Base-by-base conservation (phyloP, 1,140 invertebrate species). In the Drosophila arawakana region DNA sequence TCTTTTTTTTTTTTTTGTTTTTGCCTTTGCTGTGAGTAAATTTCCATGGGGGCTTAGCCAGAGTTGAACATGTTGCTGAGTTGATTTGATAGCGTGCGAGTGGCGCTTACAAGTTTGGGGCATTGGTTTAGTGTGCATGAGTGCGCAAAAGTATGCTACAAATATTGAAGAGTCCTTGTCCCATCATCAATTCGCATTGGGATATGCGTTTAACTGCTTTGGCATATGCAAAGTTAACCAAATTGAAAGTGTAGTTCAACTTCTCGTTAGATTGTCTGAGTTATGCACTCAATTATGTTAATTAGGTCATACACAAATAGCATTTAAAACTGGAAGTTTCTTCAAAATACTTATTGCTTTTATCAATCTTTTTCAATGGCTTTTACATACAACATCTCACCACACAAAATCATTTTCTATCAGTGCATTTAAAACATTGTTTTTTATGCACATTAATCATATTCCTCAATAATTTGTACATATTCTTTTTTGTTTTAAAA, bases 41-140 rank as follows among this genome's bases (percentile, higher is more conserved):
- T 86, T 86, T 86, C 82, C 82, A 86, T 86, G 80, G 82, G 82
- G 82, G 73, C 81, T 80, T 61, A 63, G 73, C 65, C 39, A 35
- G 41, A 50, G 65, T 65, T 67, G 71, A 59, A 67, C 75, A 66
- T 43, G 75, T 66, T 76, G 57, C 74, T 78, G 75, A 79, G 80
- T 74, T 83, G 76, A 86, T 79, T 85, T 85, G 63, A 49, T 61
- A 49, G 72, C 50, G 66, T 61, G 72, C 58, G 65, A 68, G 55
- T 60, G 57, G n/a, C 57, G 71, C 47, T 69, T 55, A 69, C 57
- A 57, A 69, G 49, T 70, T 30, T 57, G 74, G 67, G 59, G 76
- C 75, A 63, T 76, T 76, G 72, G 66, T 62, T 74, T 61, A 47
- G 57, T 21, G 6, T 60, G 71, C 71, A 54, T 55, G 57, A 57